Evolutionary conservation across 64 coral and sea anemone genomes (phyloP).

Genomic region (Montipora efflorescens): DNA sequence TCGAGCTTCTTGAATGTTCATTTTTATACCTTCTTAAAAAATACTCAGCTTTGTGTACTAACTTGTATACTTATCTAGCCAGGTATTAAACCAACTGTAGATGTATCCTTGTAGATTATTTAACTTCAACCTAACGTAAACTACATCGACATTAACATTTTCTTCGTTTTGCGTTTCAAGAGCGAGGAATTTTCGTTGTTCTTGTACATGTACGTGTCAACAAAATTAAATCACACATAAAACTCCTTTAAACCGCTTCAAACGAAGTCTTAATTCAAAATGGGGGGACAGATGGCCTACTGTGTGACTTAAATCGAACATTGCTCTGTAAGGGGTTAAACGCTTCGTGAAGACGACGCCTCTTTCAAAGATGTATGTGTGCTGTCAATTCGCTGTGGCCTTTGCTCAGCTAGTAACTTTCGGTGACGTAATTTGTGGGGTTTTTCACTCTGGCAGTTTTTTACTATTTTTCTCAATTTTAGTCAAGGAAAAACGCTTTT

Average conservation of each 20-base stretch:
- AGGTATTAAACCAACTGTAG: too few relatives aligned
- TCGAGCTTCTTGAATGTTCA: neutral
- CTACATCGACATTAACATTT: neutral
- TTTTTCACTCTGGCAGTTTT: neutral
- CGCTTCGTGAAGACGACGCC: neutral
- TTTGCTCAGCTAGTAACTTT: neutral
- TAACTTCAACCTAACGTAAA: neutral
- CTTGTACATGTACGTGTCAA: too few relatives aligned
- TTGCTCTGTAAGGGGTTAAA: neutral
- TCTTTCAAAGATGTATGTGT: neutral
- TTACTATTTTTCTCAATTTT: too few relatives aligned
- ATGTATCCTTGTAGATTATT: neutral
- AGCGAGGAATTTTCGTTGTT: too few relatives aligned
- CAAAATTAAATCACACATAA: neutral
- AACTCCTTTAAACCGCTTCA: neutral
- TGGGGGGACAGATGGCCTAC: neutral
- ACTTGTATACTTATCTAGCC: too few relatives aligned
- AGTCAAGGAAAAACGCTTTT: too few relatives aligned
- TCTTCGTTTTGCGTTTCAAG: neutral
- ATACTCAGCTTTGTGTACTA: too few relatives aligned
- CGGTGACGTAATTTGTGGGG: conserved; percentile 45
- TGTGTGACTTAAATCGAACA: neutral
- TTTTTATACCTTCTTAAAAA: neutral
- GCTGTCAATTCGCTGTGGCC: too few relatives aligned
- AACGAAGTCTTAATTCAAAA: too few relatives aligned